Evolutionary conservation across 2,797 vertebrate species (phyloP), one percentile per base, ranked within the genome.

Genomic region (Aeoliscus strigatus): DNA sequence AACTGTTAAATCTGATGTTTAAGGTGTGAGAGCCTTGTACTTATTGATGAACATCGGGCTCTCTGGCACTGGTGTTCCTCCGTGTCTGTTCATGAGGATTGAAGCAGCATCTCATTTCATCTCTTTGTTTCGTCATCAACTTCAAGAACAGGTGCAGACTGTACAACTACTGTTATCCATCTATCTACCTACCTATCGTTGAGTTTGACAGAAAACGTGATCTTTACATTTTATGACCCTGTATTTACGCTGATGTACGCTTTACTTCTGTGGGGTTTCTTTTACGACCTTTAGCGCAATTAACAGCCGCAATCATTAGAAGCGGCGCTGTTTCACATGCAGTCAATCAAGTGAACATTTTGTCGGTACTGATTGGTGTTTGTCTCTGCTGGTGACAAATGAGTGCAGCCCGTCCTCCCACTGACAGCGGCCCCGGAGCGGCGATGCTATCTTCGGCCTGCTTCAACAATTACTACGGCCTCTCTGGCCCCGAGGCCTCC

Each of bases 391-490:
- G 60, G 67, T 75, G 80, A 84, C 69, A 70, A 80, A 85, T 75
- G 81, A 83, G 73, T 9, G 27, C 1, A 21, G 69, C 36, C 70
- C 53, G 14, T 72, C 71, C 70, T 52, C 53, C 55, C 37, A 77
- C 73, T 81, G 75, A 75, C 73, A 81, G 82, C 71, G 45, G 54
- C 73, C 75, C 67, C 64, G 52, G 64, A 81, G 70, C 75, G 15
- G 31, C 35, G 79, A 87, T 84, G 57, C 69, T 82, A 83, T 84
- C 80, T 82, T 52, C 70, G 75, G 63, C 44, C 54, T 36, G 54
- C 75, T 79, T 76, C 80, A 80, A 81, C 83, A 80, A 83, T 86
- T 82, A 83, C 74, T 40, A 33, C 66, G 50, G 59, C 47, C 56
- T 68, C 64, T 65, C 13, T 61, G 62, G 68, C 76, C 76, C 53